Evolutionary conservation across 2,888 invertebrate genomes (phyloP), one percentile per base, ranked within the genome.

Genomic region (Carterocephalus palaemon): DNA sequence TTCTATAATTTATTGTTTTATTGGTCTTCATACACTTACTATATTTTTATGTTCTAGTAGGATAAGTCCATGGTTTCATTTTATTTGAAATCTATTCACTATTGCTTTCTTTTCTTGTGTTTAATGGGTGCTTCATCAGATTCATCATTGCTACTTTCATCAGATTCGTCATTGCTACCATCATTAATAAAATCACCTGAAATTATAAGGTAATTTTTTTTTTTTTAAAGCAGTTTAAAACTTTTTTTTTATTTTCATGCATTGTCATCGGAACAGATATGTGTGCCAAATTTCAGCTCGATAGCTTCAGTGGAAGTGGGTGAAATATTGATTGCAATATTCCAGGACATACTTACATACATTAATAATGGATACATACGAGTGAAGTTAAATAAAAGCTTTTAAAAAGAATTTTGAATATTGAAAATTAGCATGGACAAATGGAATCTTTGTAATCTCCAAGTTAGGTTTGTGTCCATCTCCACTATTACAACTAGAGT

Each of bases 91-190:
- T 15, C 12, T 13, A 17, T 22, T 17, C 26, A 49, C 26, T 50
- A 3, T 31, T 57, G 54, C 67, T n/a, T 58, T 62, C 70, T 62
- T 62, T 79, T 58, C 54, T 71, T 81, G 6, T 71, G 66, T 48
- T 55, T 67, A 40, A 60, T 57, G 38, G 56, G 49, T 13, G 49
- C 57, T 28, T 62, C 57, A 23, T 63, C 60, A 16, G 69, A 67
- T 33, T 65, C 67, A 34, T 61, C 61, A 46, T 65, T 64, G 49
- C 59, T 38, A 55, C 62, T 24, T 48, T 49, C 60, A 23, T 67
- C 67, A 33, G n/a, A n/a, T n/a, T 63, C 52, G 23, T 51, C 54
- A 42, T 46, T 17, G 31, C 43, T 13, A 13, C 48, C 52, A 32
- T 50, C 54, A 16, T 31, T 54, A 39, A 50, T 26, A 34, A 47